Conservation (phyloP, 2,888 invertebrate species). For the Drymonia ruficornis region DNA sequence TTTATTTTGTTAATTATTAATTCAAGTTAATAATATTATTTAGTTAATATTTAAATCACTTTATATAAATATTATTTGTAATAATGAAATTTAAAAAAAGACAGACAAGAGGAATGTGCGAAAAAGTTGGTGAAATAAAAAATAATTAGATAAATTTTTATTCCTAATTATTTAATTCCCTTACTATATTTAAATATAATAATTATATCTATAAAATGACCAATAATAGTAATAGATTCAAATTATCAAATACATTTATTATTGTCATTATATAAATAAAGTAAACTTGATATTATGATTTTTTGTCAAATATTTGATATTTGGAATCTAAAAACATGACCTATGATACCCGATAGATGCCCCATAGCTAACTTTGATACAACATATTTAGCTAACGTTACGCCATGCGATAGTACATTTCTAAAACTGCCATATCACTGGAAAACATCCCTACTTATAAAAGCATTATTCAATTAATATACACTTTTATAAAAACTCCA, state of each 20-base stretch:
- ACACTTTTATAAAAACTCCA: neutral
- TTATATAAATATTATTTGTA: neutral
- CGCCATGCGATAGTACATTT: constrained; percentile 8
- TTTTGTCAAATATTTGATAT: neutral
- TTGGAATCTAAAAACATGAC: neutral
- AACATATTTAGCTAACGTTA: constrained; percentile 21
- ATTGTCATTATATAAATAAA: neutral
- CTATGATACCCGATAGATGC: too few relatives aligned
- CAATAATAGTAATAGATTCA: constrained; percentile 19
- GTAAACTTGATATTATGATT: neutral
- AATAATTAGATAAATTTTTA: neutral
- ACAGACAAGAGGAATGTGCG: constrained; percentile 77
- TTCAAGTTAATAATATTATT: constrained; percentile 1
- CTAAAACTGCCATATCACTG: constrained; percentile 1
- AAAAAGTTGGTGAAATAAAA: constrained; percentile 58
- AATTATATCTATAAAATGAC: neutral
- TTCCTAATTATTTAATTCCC: neutral
- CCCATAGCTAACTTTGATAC: neutral
- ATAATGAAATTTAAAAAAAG: constrained; percentile 9
- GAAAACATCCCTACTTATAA: constrained; percentile 4
- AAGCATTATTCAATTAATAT: neutral
- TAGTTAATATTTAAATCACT: neutral
- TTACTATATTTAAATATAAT: neutral
- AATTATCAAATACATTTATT: constrained; percentile 13
- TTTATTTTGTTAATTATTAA: too few relatives aligned